A percentile compares a stretch with the other conserved stretches of the same genome.
Conservation (phyloP, 2,888 invertebrate species). For the Drosophila neoperkinsi region DNA sequence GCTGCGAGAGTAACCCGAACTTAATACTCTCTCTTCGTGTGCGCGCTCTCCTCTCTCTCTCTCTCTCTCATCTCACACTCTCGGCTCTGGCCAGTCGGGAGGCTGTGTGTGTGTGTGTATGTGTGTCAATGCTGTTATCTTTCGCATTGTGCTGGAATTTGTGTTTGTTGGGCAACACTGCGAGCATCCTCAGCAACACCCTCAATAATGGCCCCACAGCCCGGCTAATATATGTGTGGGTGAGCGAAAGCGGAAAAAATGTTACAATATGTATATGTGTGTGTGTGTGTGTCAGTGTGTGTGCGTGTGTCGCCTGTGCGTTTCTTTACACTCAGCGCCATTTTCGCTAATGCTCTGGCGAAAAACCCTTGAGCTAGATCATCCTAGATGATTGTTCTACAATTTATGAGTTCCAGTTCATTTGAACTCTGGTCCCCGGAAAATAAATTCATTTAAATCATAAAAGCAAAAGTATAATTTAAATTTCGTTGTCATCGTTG, state of each 20-base stretch:
- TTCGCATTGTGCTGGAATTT: slow-evolving; percentile 74
- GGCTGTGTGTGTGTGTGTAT: slow-evolving; percentile 29
- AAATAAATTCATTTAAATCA: not conserved
- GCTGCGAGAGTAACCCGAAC: slow-evolving; percentile 39
- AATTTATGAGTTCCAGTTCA: not conserved
- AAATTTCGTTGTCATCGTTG: not conserved
- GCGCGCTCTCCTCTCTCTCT: slow-evolving; percentile 11
- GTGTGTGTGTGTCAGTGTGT: slow-evolving; percentile 13
- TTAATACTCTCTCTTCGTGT: not conserved
- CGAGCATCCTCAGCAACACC: slow-evolving; percentile 76
- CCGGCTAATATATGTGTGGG: slow-evolving; percentile 45
- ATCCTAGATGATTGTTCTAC: not conserved
- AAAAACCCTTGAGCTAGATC: not conserved
- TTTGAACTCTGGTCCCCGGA: not conserved
- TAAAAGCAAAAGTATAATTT: not conserved
- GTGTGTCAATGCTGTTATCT: slow-evolving; percentile 64
- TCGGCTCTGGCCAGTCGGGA: slow-evolving; percentile 36
- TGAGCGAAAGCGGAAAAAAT: slow-evolving; percentile 62
- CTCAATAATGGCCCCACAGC: slow-evolving; percentile 63
- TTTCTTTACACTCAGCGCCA: slow-evolving; percentile 36
- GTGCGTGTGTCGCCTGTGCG: slow-evolving; percentile 22
- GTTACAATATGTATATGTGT: slow-evolving; percentile 44
- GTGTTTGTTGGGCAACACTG: slow-evolving; percentile 78
- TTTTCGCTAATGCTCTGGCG: not conserved
- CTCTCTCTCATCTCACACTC: not conserved